phyloP scores from a whole-genome alignment of 2,888 invertebrate genomes.

The Macrosiphum euphorbiae region DNA sequence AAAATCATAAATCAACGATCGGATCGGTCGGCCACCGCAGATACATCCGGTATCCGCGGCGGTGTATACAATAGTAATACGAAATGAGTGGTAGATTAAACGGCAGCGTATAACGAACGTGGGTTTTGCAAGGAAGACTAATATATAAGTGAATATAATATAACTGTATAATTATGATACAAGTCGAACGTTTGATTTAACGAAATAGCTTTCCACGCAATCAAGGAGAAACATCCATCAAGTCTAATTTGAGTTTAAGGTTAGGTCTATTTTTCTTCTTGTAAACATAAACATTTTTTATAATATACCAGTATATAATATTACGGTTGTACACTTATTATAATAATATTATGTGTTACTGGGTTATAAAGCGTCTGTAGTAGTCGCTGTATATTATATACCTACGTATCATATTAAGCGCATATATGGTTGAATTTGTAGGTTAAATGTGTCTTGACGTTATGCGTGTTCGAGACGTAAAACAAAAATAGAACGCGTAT shows the following conservation, averaged over 20 bases:
- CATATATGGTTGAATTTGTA: constrained; percentile 19
- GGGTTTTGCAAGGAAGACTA: background rate
- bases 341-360: background rate
- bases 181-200: background rate
- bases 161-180: background rate
- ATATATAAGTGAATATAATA: background rate
- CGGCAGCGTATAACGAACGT: background rate
- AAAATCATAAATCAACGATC: background rate
- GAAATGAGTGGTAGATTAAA: background rate
- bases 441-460: constrained; percentile 32
- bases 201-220: background rate
- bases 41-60: no score
- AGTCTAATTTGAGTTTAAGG: background rate
- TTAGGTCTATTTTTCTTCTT: background rate
- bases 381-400: background rate
- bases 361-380: background rate
- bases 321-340: background rate
- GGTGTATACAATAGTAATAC: background rate
- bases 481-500: constrained; percentile 30
- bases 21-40: background rate
- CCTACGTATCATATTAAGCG: background rate
- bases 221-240: background rate
- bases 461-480: background rate
- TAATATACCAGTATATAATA: background rate
- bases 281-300: background rate